Evolutionary conservation across 2,113 vertebrate species (phyloP), one percentile per base, ranked within the genome.

Genomic region (Sorex araneus): DNA sequence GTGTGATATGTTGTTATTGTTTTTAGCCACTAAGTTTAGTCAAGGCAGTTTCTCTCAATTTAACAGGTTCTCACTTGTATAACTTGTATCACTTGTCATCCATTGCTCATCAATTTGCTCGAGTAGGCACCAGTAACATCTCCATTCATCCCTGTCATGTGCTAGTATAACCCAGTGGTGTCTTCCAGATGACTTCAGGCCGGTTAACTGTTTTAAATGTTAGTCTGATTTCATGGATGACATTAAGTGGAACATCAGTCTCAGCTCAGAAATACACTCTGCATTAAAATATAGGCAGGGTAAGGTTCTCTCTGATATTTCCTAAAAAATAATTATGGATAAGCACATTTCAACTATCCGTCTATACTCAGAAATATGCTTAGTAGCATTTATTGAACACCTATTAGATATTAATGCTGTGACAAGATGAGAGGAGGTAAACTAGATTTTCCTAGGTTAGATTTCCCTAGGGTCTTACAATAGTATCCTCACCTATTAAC

Each of bases 101-200:
- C n/a, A n/a, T n/a, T n/a, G n/a, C n/a, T n/a, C n/a, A n/a, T n/a
- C n/a, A n/a, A n/a, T n/a, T n/a, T n/a, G n/a, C n/a, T n/a, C n/a
- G n/a, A n/a, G n/a, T n/a, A n/a, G n/a, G n/a, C n/a, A n/a, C n/a
- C n/a, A n/a, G n/a, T n/a, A n/a, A n/a, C n/a, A n/a, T n/a, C n/a
- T n/a, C n/a, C n/a, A n/a, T n/a, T n/a, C n/a, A n/a, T n/a, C n/a
- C n/a, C n/a, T n/a, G n/a, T n/a, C n/a, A n/a, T n/a, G n/a, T n/a
- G n/a, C n/a, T n/a, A n/a, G n/a, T n/a, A n/a, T n/a, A n/a, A n/a
- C n/a, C n/a, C 73, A 89, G 71, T 66, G 79, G 91, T 84, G 84
- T 96, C 96, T 95, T 45, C 74, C 63, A 85, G 77, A 57, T 94
- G 90, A 79, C 95, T 94, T n/a, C 90, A 84, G 92, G 94, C 95